Conservation (phyloP, 2,113 vertebrate genomes). For the Poeciliopsis occidentalis region DNA sequence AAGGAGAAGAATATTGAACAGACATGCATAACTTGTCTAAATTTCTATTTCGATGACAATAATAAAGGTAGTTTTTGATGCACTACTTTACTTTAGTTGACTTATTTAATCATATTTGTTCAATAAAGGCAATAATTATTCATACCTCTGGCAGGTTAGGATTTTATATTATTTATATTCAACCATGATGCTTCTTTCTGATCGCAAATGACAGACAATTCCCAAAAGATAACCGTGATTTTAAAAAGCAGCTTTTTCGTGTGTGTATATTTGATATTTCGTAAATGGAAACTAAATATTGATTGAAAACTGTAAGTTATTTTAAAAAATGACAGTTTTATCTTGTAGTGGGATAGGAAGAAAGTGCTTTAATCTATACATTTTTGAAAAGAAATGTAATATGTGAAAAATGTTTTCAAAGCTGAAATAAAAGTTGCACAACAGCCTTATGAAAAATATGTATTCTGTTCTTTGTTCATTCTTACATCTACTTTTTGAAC, state of each 20-base stretch:
- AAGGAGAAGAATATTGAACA: constrained; percentile 1
- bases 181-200: background rate
- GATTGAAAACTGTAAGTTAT: background rate
- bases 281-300: background rate
- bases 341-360: background rate
- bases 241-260: background rate
- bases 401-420: background rate
- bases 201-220: background rate
- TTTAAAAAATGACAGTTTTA: background rate
- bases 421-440: background rate
- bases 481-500: background rate
- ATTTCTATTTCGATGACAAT: background rate
- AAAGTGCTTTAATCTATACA: background rate
- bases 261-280: background rate
- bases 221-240: background rate
- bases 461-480: background rate
- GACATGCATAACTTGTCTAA: background rate
- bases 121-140: background rate
- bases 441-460: background rate
- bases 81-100: background rate
- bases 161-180: background rate
- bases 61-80: background rate
- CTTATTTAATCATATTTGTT: background rate
- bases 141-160: background rate
- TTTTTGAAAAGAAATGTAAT: background rate